These are phyloP conservation scores for Oryzias celebensis DNA, from an alignment of 2,113 vertebrate genomes.

Conservation along the genomic window DNA sequence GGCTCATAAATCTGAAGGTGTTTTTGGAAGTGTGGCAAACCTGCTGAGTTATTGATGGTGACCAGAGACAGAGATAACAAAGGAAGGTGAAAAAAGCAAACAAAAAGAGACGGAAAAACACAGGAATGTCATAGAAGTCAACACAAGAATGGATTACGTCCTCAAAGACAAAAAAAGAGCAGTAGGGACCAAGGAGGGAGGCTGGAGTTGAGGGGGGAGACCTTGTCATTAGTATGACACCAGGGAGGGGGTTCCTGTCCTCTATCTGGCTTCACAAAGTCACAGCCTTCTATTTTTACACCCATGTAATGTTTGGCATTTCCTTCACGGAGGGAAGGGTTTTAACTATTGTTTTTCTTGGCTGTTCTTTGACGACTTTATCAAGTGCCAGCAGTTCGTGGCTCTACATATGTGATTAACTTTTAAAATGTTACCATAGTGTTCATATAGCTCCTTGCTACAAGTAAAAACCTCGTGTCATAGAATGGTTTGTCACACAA, in stretches of 20 bases:
- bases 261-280: constrained; percentile 64
- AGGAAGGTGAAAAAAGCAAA: constrained; percentile 9
- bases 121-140: constrained; percentile 34
- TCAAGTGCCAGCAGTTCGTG: constrained; percentile 62
- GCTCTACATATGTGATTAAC: constrained; percentile 39
- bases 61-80: not conserved
- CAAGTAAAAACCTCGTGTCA: constrained; percentile 3
- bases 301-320: constrained; percentile 78
- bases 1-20: constrained; percentile 56
- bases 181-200: constrained; percentile 21
- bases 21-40: constrained; percentile 42
- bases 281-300: constrained; percentile 75
- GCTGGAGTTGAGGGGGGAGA: constrained; percentile 32
- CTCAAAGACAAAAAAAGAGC: constrained; percentile 49
- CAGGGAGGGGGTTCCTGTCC: constrained; percentile 69
- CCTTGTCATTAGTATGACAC: constrained; percentile 59
- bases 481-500: not conserved
- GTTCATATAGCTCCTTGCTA: constrained; percentile 5
- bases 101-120: constrained; percentile 1
- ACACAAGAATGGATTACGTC: constrained; percentile 42
- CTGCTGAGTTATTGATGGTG: constrained; percentile 45
- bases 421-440: constrained; percentile 33
- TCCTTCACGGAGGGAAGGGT: constrained; percentile 63
- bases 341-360: constrained; percentile 75
- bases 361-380: constrained; percentile 57